Base-by-base conservation (phyloP, 2,888 invertebrate species). In the Drosophila niveifrons region DNA sequence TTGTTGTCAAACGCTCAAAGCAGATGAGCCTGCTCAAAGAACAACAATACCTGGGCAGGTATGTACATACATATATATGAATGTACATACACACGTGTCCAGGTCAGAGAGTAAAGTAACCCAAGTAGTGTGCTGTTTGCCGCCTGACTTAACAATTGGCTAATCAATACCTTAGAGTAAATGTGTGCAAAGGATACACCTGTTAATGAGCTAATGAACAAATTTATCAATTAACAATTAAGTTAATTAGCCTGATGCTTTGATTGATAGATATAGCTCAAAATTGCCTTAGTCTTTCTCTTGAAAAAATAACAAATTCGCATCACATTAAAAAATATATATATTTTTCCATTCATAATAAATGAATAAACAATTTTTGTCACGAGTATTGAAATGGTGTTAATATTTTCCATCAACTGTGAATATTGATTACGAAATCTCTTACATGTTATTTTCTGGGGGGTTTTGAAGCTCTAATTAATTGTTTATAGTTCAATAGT, bases 1-100 rank as follows among this genome's bases (percentile, higher is more conserved):
- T 77, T 73, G 80, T 82, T 84, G 75, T 68, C 77, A 71, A 53
- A 65, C 48, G 43, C 53, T 47, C 39, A 53, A 52, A 50, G 55
- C 66, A 70, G 61, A 70, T 62, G 70, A 39, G 47, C 43, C 48
- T 34, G 47, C 52, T 46, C 50, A 46, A 58, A 31, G 43, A 23
- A 68, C 6, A n/a, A 61, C 52, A 58, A 59, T 43, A 56, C 46
- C 43, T 48, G 23, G 9, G 4, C 47, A 57, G 56, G 48, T 67
- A 47, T 18, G 43, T n/a, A n/a, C 17, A 17, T 3, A n/a, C 28
- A n/a, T 31, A 23, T 18, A 46, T 9, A n/a, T 23, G 15, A 2
- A n/a, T 34, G 10, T 39, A 23, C 15, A 23, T 23, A 23, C 6
- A 17, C 2, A 15, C 39, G 46, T 36, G n/a, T 36, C 4, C 4